These are phyloP conservation scores for Cepaea nemoralis DNA, from an alignment of 1,140 invertebrate species.

Conservation along the genomic window DNA sequence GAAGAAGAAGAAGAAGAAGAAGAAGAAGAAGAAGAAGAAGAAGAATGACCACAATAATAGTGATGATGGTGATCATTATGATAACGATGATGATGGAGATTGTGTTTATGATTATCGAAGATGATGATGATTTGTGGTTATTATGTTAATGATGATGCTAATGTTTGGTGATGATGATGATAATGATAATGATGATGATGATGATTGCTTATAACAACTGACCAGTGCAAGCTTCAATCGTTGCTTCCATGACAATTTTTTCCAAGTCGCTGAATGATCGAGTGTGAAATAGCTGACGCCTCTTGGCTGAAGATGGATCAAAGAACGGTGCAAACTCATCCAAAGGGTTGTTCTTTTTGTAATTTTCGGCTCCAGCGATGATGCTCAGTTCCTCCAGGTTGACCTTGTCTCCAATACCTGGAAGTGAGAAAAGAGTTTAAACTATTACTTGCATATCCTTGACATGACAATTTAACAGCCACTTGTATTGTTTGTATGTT, in stretches of 20 bases:
- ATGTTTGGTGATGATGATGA: too few relatives aligned
- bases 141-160: too few relatives aligned
- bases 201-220: too few relatives aligned
- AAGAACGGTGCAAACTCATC: not conserved
- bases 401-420: conserved; percentile 17
- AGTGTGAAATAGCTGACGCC: conserved; percentile 38
- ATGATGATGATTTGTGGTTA: too few relatives aligned
- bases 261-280: conserved; percentile 47
- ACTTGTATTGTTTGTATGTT: too few relatives aligned
- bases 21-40: not conserved
- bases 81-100: too few relatives aligned
- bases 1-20: not conserved
- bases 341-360: not conserved
- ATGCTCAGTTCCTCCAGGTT: conserved; percentile 28
- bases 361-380: not conserved
- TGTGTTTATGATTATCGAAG: not conserved
- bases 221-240: conserved; percentile 52
- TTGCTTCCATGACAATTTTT: conserved; percentile 43
- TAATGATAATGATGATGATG: not conserved
- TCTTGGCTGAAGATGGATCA: not conserved
- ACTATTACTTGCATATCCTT: too few relatives aligned
- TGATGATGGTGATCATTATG: too few relatives aligned
- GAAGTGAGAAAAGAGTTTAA: too few relatives aligned
- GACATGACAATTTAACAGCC: too few relatives aligned
- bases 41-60: too few relatives aligned